These are phyloP conservation scores for Bovichtus diacanthus DNA, from an alignment of 2,797 vertebrate species.

Conservation along the genomic window DNA sequence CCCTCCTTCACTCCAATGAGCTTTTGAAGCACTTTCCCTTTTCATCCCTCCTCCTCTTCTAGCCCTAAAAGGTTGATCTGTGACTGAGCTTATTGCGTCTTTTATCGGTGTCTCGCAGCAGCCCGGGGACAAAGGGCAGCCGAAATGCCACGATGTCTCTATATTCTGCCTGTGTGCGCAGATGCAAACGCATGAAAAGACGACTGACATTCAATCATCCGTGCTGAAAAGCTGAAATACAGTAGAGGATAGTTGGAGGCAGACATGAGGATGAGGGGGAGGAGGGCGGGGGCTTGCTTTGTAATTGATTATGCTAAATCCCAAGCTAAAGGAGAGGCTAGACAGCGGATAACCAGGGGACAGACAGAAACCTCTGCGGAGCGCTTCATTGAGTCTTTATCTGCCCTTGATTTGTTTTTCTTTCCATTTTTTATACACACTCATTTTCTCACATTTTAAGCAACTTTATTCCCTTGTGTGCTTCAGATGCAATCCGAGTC, in stretches of 20 bases:
- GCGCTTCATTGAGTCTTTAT: constrained; percentile 19
- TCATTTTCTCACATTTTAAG: constrained; percentile 12
- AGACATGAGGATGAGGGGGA: constrained; percentile 46
- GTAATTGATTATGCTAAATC: constrained; percentile 79
- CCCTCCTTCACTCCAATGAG: constrained; percentile 46
- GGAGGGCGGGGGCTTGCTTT: constrained; percentile 37
- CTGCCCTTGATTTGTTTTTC: constrained; percentile 25
- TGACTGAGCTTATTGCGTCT: constrained; percentile 67
- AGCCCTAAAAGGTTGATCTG: constrained; percentile 65
- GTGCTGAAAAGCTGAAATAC: constrained; percentile 53
- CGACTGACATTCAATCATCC: constrained; percentile 66
- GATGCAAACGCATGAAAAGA: constrained; percentile 54
- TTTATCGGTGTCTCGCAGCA: constrained; percentile 72
- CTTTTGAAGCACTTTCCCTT: constrained; percentile 62
- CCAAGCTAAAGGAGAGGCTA: constrained; percentile 55
- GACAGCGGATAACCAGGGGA: constrained; percentile 55
- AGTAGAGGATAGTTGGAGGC: constrained; percentile 57
- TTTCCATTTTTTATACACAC: not conserved
- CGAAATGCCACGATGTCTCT: constrained; percentile 70
- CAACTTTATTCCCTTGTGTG: constrained; percentile 21
- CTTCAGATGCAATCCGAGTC: constrained; percentile 22
- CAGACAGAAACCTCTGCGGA: constrained; percentile 25
- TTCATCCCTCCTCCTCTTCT: constrained; percentile 39
- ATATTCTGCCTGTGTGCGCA: constrained; percentile 43
- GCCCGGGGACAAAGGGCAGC: constrained; percentile 71